Conservation (phyloP, 2,797 vertebrate genomes). For the Spinus olivaceus region DNA sequence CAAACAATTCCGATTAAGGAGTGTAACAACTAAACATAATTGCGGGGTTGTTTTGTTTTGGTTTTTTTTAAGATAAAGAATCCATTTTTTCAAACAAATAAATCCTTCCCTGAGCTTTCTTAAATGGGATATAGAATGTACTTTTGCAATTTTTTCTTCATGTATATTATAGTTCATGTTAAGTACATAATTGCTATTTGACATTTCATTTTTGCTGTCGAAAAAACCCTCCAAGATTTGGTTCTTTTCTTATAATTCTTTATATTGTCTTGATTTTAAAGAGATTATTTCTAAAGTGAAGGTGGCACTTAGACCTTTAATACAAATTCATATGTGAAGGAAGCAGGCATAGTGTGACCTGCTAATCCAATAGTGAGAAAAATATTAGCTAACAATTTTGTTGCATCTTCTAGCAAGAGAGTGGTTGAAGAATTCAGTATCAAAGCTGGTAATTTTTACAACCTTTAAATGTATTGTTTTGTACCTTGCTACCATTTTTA, state of each 20-base stretch:
- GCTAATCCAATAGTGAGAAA: neutral
- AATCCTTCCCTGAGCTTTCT: neutral
- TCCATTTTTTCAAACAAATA: neutral
- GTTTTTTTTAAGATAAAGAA: neutral
- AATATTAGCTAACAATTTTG: neutral
- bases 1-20: neutral
- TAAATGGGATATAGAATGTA: neutral
- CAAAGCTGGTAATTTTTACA: neutral
- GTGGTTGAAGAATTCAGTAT: neutral
- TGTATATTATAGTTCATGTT: neutral
- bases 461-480: neutral
- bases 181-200: neutral
- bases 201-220: neutral
- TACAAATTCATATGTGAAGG: neutral
- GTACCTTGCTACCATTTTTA: neutral
- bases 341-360: neutral
- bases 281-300: neutral
- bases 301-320: neutral
- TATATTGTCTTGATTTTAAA: neutral
- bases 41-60: neutral
- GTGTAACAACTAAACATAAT: neutral
- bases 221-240: neutral
- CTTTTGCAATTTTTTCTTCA: neutral
- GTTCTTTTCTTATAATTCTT: neutral
- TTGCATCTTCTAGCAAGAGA: neutral